Percentiles rank a stretch among this genome's conserved stretches.
Evolutionary conservation across 2,113 vertebrate species (phyloP).

Genomic region (Aplodontia rufa): DNA sequence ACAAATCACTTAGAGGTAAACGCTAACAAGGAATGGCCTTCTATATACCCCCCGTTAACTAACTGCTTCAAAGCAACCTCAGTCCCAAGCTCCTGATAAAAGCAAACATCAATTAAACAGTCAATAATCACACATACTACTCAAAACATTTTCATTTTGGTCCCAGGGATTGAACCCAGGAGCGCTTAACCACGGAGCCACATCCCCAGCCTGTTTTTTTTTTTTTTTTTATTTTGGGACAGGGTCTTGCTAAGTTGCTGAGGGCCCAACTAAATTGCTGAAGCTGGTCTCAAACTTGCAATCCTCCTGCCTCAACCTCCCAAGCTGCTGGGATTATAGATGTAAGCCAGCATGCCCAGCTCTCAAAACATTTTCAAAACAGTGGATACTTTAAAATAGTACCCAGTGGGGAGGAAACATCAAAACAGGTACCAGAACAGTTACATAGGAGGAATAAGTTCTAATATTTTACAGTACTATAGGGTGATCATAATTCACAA

Average conservation of each 20-base stretch:
- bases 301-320: too few relatives aligned
- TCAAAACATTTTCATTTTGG: constrained; percentile 29
- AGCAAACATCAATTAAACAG: neutral
- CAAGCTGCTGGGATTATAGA: too few relatives aligned
- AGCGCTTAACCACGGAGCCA: too few relatives aligned
- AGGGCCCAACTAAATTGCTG: too few relatives aligned
- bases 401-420: neutral
- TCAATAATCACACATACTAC: neutral
- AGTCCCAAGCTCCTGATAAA: neutral
- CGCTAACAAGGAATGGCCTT: neutral
- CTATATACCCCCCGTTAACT: neutral
- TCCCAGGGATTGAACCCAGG: too few relatives aligned
- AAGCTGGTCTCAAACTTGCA: too few relatives aligned
- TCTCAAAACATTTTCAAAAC: constrained; percentile 19
- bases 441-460: neutral
- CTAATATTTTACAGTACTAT: neutral
- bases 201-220: too few relatives aligned
- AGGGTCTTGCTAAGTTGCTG: too few relatives aligned
- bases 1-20: neutral
- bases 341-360: too few relatives aligned
- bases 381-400: neutral
- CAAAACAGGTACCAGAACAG: neutral
- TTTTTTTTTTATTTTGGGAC: too few relatives aligned
- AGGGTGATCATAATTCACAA: neutral
- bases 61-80: neutral